A percentile compares a stretch with the other conserved stretches of the same genome.
Evolutionary conservation across 2,113 vertebrate genomes (phyloP).

Genomic region (Alligator sinensis): DNA sequence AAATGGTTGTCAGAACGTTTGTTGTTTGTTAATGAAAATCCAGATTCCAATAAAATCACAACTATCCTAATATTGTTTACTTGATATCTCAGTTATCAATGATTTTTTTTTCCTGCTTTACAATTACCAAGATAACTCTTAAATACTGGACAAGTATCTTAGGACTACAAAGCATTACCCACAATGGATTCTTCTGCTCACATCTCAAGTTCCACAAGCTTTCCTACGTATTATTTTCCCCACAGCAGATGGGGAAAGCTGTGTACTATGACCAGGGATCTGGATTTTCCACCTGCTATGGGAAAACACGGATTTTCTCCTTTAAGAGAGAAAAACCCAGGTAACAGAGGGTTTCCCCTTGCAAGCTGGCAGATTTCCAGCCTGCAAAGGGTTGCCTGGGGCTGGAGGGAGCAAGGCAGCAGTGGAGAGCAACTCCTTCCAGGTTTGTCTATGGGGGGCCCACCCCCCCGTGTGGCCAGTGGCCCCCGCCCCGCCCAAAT

Average conservation of each 20-base stretch:
- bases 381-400: too few species aligned
- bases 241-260: background rate
- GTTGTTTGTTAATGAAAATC: background rate
- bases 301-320: too few species aligned
- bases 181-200: background rate
- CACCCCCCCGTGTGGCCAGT: too few species aligned
- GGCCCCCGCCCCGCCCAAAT: too few species aligned
- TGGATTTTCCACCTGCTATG: too few species aligned
- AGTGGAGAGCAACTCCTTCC: too few species aligned
- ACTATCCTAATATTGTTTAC: slow-evolving; percentile 21
- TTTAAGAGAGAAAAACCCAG: too few species aligned
- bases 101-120: slow-evolving; percentile 31
- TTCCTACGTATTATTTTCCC: slow-evolving; percentile 54
- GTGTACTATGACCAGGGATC: background rate
- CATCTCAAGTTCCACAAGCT: slow-evolving; percentile 51
- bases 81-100: slow-evolving; percentile 24
- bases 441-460: too few species aligned
- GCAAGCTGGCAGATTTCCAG: too few species aligned
- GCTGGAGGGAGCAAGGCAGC: too few species aligned
- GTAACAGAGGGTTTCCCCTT: too few species aligned
- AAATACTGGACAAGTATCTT: slow-evolving; percentile 24
- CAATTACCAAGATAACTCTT: background rate
- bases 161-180: slow-evolving; percentile 45
- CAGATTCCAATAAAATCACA: slow-evolving; percentile 14
- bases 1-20: background rate